These are phyloP conservation scores for Macrostomum lignano DNA, from an alignment of 1,140 invertebrate species.

Conservation along the genomic window DNA sequence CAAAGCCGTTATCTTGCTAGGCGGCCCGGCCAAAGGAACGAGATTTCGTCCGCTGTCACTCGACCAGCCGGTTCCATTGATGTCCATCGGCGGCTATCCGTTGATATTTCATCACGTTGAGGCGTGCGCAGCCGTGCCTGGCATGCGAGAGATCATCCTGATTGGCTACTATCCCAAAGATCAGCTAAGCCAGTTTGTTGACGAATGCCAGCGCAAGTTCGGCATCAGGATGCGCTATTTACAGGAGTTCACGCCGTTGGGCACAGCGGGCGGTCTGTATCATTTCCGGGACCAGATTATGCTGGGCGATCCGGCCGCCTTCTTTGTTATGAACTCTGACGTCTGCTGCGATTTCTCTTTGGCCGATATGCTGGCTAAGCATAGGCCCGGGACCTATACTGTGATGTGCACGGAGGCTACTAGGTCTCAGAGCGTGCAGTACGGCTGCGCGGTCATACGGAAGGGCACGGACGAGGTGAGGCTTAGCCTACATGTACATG, in stretches of 20 bases:
- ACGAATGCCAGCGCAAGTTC: slow-evolving; percentile 41
- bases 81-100: slow-evolving; percentile 63
- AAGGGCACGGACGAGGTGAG: slow-evolving; percentile 41
- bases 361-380: too few species aligned
- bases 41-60: slow-evolving; percentile 75
- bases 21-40: slow-evolving; percentile 38
- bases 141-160: slow-evolving; percentile 61
- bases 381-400: too few species aligned
- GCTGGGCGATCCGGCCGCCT: slow-evolving; percentile 52
- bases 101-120: slow-evolving; percentile 83
- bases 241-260: slow-evolving; percentile 70
- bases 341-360: slow-evolving; percentile 86
- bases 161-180: slow-evolving; percentile 60
- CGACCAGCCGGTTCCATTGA: slow-evolving; percentile 78
- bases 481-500: too few species aligned
- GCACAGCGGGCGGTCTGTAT: slow-evolving; percentile 82
- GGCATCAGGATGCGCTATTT: slow-evolving; percentile 57
- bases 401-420: too few species aligned
- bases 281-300: slow-evolving; percentile 85
- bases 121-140: slow-evolving; percentile 49
- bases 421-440: slow-evolving; percentile 60
- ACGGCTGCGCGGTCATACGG: slow-evolving; percentile 66
- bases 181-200: slow-evolving; percentile 48
- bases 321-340: slow-evolving; percentile 88
- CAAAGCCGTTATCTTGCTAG: slow-evolving; percentile 38